phyloP scores from a whole-genome alignment of 2,797 vertebrate species.

The Arctocebus calabarensis region DNA sequence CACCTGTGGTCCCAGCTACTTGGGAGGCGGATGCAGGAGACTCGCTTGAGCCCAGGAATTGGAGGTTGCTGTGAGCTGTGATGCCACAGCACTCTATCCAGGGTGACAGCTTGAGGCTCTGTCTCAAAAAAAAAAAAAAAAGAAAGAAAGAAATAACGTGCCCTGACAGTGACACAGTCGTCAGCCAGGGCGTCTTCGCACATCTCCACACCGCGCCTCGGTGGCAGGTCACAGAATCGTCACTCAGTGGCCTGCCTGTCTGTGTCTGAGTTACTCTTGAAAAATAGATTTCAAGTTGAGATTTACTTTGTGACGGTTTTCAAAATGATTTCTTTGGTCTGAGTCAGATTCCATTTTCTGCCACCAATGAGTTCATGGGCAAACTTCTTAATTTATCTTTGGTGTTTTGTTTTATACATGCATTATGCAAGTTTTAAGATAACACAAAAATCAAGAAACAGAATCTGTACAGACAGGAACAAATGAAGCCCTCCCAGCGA shows the following conservation, averaged over 20 bases:
- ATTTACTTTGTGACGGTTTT: slow-evolving; percentile 57
- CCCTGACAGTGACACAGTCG: not conserved
- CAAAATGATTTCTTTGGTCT: slow-evolving; percentile 50
- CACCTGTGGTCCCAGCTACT: too few relatives aligned
- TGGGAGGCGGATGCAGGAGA: too few relatives aligned
- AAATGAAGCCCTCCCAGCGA: too few relatives aligned
- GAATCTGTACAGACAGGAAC: too few relatives aligned
- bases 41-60: too few relatives aligned
- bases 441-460: too few relatives aligned
- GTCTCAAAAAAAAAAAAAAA: not conserved
- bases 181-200: not conserved
- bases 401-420: slow-evolving; percentile 40
- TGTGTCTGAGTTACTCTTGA: not conserved
- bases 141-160: not conserved
- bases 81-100: not conserved
- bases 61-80: too few relatives aligned
- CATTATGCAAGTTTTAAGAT: too few relatives aligned
- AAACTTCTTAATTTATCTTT: slow-evolving; percentile 33
- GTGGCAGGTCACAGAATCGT: not conserved
- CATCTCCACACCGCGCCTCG: not conserved
- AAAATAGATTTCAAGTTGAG: slow-evolving; percentile 36
- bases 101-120: not conserved
- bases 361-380: not conserved
- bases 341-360: slow-evolving; percentile 53
- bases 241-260: not conserved